phyloP scores from a whole-genome alignment of 1,140 invertebrate genomes.

The Hydropsyche tenuis region DNA sequence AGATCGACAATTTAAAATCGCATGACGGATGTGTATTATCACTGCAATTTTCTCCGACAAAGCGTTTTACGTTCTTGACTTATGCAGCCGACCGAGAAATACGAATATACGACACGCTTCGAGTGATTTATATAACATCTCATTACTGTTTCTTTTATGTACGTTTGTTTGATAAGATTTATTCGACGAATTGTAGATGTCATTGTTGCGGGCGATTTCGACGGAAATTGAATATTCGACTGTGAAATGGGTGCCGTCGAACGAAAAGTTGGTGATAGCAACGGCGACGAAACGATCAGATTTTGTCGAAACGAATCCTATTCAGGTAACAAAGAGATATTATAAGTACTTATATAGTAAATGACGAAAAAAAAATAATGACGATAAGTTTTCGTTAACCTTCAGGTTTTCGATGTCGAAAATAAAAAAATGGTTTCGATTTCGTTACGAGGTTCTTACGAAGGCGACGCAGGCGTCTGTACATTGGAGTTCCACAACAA shows the following conservation, averaged over 20 bases:
- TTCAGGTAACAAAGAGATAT: background rate
- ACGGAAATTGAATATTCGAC: slow-evolving; percentile 22
- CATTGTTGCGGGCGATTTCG: slow-evolving; percentile 18
- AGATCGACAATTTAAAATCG: slow-evolving; percentile 13
- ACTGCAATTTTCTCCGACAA: slow-evolving; percentile 24
- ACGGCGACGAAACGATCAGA: background rate
- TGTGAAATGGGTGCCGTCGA: slow-evolving; percentile 30
- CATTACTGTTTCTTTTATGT: background rate
- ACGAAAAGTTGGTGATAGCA: slow-evolving; percentile 11
- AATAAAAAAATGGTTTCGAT: slow-evolving; percentile 21
- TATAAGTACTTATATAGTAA: background rate
- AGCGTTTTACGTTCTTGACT: slow-evolving; percentile 17
- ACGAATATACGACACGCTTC: slow-evolving; percentile 28
- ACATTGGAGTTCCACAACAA: slow-evolving; percentile 29
- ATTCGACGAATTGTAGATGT: background rate
- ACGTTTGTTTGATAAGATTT: background rate
- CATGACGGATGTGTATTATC: slow-evolving; percentile 34
- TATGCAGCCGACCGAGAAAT: slow-evolving; percentile 42
- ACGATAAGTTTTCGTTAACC: background rate
- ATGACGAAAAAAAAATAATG: background rate
- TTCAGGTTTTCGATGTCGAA: slow-evolving; percentile 31
- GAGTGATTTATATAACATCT: background rate
- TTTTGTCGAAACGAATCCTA: background rate
- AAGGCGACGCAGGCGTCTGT: background rate
- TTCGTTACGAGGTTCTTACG: slow-evolving; percentile 12